A percentile compares a stretch with the other conserved stretches of the same genome.
Evolutionary conservation across 2,113 vertebrate genomes (phyloP).

Genomic region (Calidris pygmaea): DNA sequence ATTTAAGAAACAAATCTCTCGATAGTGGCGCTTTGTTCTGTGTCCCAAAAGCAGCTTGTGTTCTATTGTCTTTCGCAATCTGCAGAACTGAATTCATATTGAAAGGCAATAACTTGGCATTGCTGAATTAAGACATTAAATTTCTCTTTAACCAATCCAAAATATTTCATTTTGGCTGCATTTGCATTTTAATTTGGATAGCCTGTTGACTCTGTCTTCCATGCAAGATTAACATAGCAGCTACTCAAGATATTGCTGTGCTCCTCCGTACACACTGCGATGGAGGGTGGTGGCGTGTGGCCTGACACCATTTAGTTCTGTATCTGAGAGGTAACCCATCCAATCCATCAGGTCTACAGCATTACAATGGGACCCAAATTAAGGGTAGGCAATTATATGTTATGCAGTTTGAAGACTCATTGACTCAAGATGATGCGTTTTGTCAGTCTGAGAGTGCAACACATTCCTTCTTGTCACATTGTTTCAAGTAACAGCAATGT

Average conservation of each 20-base stretch:
- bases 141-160: background rate
- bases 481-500: background rate
- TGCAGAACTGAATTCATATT: background rate
- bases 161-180: background rate
- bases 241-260: background rate
- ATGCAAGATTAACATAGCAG: background rate
- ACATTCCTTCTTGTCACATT: background rate
- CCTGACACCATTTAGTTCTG: background rate
- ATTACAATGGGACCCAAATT: background rate
- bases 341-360: too few relatives aligned
- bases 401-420: background rate
- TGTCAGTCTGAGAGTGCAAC: background rate
- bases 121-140: background rate
- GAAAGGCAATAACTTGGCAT: background rate
- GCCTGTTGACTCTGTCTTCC: background rate
- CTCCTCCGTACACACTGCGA: too few relatives aligned
- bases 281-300: accelerated
- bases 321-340: background rate
- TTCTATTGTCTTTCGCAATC: background rate
- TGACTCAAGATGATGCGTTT: background rate
- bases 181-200: background rate
- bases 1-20: background rate
- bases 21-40: background rate
- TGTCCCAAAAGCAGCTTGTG: background rate
- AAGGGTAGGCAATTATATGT: background rate